phyloP scores from a whole-genome alignment of 2,113 vertebrate species.

The Corythoichthys haematopterus region DNA sequence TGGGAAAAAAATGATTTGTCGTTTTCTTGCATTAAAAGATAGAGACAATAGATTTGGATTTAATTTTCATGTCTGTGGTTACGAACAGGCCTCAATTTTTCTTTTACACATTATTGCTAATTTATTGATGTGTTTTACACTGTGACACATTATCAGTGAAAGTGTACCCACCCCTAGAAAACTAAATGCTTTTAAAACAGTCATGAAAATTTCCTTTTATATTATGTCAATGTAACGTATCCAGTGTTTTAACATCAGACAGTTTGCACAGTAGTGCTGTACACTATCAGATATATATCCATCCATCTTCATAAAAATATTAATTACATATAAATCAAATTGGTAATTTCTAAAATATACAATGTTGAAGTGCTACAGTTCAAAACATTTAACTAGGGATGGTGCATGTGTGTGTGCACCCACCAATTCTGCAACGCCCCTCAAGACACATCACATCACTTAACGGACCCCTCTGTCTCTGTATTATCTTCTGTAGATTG shows the following conservation, averaged over 20 bases:
- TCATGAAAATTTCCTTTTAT: background rate
- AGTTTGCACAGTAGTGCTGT: background rate
- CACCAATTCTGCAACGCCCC: background rate
- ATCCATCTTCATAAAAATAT: too few species aligned
- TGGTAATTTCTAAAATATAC: background rate
- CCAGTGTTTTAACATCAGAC: background rate
- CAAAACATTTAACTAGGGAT: background rate
- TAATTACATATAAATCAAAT: background rate
- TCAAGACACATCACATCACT: conserved; percentile 11
- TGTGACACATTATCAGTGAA: background rate
- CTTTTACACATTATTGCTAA: background rate
- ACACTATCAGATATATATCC: too few species aligned
- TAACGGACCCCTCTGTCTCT: conserved; percentile 44
- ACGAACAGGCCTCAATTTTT: background rate
- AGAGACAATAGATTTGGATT: background rate
- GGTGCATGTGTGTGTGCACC: background rate
- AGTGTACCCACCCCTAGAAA: background rate
- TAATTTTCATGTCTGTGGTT: background rate
- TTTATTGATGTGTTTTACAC: background rate
- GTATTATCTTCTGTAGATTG: conserved; percentile 81
- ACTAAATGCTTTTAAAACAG: background rate
- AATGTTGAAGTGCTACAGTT: background rate
- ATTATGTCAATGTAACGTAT: background rate
- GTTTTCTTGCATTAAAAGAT: background rate
- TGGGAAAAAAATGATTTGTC: background rate